Base-by-base conservation (phyloP, 2,797 vertebrate species). In the Takifugu rubripes region DNA sequence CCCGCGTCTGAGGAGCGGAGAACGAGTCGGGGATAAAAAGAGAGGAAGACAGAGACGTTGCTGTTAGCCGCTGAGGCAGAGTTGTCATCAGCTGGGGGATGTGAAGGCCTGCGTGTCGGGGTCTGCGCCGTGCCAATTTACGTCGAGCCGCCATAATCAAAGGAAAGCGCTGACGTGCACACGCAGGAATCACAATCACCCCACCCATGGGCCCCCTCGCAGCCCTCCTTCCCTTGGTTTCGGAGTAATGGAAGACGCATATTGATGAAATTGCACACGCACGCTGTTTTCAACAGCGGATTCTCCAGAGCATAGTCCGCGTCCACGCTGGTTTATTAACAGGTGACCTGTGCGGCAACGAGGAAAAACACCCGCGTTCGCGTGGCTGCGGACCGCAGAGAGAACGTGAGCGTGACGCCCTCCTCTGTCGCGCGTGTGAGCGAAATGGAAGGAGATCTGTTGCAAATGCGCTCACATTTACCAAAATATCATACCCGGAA, bases 1-100 rank as follows among this genome's bases (percentile, higher is more conserved):
- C 89, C 87, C 85, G 89, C 85, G 72, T 87, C 79, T 83, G 63
- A 84, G 84, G 73, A 31, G 73, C 76, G 76, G 70, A 85, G 75
- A 84, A 72, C 76, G 79, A 73, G 72, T 77, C 71, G 70, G n/a
- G 79, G 69, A 69, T 47, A 54, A 56, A 75, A 68, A 53, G 82
- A 84, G 81, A 81, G 77, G 60, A 59, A 82, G 75, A 79, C 66
- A 67, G 65, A 77, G 57, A 67, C 75, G 72, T 80, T 77, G 84
- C 81, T 82, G 84, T 84, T 85, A 79, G 78, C 69, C 40, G 83
- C 82, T 76, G 77, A 87, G 86, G 79, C 84, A 79, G 84, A 86
- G 86, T 83, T 82, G 87, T 87, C 88, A 89, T 89, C 86, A 79
- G 79, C 77, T 70, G 64, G 74, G 76, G 88, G 89, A 90, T 91